These are phyloP conservation scores for Heliconius aoede DNA, from an alignment of 2,888 invertebrate species.

Conservation along the genomic window DNA sequence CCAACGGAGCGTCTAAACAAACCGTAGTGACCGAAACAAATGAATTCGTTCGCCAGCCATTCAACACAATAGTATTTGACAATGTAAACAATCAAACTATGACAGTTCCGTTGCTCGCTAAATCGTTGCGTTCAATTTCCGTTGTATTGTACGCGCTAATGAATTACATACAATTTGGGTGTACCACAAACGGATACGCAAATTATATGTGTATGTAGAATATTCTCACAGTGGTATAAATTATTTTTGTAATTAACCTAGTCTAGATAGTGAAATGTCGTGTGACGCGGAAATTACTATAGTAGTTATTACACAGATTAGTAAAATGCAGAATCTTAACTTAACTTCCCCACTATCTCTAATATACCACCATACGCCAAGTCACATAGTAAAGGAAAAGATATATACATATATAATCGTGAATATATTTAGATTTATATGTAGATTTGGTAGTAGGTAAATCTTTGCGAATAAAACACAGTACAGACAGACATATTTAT, in stretches of 20 bases:
- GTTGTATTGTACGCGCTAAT: constrained; percentile 20
- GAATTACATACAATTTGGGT: constrained; percentile 20
- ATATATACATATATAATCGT: too few species aligned
- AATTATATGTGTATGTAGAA: not conserved
- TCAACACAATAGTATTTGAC: constrained; percentile 39
- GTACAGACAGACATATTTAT: too few species aligned
- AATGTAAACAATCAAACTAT: constrained; percentile 36
- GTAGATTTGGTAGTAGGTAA: too few species aligned
- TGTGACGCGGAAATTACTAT: not conserved
- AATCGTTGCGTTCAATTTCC: constrained; percentile 4
- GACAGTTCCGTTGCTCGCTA: constrained; percentile 24
- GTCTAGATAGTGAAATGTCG: not conserved
- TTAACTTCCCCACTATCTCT: too few species aligned
- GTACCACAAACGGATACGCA: not conserved
- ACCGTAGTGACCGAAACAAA: constrained; percentile 39
- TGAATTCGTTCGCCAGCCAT: constrained; percentile 43
- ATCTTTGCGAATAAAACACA: too few species aligned
- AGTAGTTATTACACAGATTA: not conserved
- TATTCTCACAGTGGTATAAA: not conserved
- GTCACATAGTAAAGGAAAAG: too few species aligned
- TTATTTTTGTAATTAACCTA: not conserved
- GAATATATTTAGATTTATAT: too few species aligned
- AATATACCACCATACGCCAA: too few species aligned
- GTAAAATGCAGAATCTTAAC: too few species aligned
- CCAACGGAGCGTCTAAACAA: constrained; percentile 32